Evolutionary conservation across 2,888 invertebrate genomes (phyloP), one percentile per base, ranked within the genome.

Genomic region (Watsonalla cultraria): DNA sequence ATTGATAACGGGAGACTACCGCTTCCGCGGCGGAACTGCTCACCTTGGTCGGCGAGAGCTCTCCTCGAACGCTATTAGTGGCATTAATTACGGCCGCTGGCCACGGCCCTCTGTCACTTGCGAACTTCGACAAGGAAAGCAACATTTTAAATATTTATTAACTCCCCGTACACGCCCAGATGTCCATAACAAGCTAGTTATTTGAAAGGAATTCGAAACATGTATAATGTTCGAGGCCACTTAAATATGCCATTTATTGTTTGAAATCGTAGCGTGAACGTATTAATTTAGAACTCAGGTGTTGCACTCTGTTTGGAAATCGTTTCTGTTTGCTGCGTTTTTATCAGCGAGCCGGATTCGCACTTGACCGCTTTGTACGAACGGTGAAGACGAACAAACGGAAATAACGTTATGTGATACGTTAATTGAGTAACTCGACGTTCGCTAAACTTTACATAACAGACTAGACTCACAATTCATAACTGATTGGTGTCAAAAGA

Each of bases 1-100:
- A 65, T 56, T 66, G 66, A 72, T 84, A 85, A 80, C 83, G 80
- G 80, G 72, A 72, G 69, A 75, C 58, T 65, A 64, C 58, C 67
- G 55, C 65, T 74, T 75, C 71, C 70, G 73, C 59, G 64, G 54
- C 72, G 75, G 74, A 78, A 77, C 55, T 60, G 64, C 52, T 72
- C 64, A 73, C 73, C 70, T 77, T 76, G 70, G 57, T 56, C 55
- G 56, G 60, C 14, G 6, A 37, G 37, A 37, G 49, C 15, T 39
- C 59, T 70, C 57, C 45, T 53, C 51, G 56, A 49, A 14, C 9
- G 14, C 46, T 37, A 42, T 45, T 49, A 46, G 33, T 45, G 13
- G 33, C 15, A 47, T 42, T 33, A 15, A 47, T 8, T 15, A 33
- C 15, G 24, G 4, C 24, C 24, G 24, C 24, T 15, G 8, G 33